Evolutionary conservation across 92 coral and sea anemone genomes (phyloP), one percentile per base, ranked within the genome.

Genomic region (Heliopora coerulea): DNA sequence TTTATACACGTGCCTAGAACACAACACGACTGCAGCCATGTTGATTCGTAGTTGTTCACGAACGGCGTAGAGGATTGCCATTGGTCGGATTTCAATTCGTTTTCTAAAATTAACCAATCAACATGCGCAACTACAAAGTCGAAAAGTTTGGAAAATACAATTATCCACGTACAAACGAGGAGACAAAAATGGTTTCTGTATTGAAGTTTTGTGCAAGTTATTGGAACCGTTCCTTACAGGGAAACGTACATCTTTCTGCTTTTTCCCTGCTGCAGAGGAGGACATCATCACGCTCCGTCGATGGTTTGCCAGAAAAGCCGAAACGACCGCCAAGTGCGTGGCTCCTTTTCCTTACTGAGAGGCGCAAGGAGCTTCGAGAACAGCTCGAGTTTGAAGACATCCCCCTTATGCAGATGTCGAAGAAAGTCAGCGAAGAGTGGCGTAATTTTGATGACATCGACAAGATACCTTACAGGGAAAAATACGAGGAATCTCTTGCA

Each of bases 321-420:
- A 86, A 84, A 54, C 76, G 81, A 62, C 96, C 96, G 42, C 83
- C 96, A n/a, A 79, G 86, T 21, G 24, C 73, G 1, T 89, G 80
- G 64, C 79, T 79, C 26, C 77, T 79, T 61, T 89, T 89, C 62
- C 77, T 89, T n/a, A 68, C 79, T 39, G 96, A 89, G 62, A 75
- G 83, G 61, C 79, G 83, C 75, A 66, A 30, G 68, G 60, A 44
- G 19, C 82, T 44, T 9, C 7, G 30, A 61, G 56, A n/a, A 26
- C 65, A 75, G 58, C 59, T 18, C 6, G 60, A 19, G 27, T 72
- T 24, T 30, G 52, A 31, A 0, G 85, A 50, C 13, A 23, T 44
- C 9, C 20, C 56, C 26, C 17, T 67, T 13, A 39, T 74, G 65
- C 76, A 75, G 12, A 54, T 80, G 72, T 35, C 82, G 78, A 58